Evolutionary conservation across 1,140 invertebrate genomes (phyloP).

Genomic region (Drosophila fuyamai): DNA sequence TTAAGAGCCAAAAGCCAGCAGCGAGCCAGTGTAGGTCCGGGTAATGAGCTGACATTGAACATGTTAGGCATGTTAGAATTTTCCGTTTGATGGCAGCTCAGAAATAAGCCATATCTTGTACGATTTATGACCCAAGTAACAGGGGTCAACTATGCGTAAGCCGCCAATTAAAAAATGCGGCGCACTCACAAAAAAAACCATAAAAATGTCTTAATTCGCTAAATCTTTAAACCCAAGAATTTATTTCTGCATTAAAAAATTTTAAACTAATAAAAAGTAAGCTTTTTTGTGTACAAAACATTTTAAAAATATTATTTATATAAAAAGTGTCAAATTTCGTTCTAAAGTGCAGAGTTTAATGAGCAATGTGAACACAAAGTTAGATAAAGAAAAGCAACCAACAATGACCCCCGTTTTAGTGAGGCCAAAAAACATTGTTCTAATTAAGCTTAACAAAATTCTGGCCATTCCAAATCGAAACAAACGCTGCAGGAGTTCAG

Average conservation of each 20-base stretch:
- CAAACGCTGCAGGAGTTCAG: constrained; percentile 35
- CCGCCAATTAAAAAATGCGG: constrained; percentile 22
- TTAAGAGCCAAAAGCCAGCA: constrained; percentile 10
- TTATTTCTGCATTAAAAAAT: too few species aligned
- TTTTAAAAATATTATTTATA: too few species aligned
- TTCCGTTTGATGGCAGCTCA: constrained; percentile 40
- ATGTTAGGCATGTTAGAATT: constrained; percentile 59
- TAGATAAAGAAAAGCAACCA: constrained; percentile 3
- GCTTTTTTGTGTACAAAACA: too few species aligned
- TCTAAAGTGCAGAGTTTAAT: neutral
- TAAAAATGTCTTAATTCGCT: neutral
- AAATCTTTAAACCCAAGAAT: too few species aligned
- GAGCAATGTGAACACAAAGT: neutral
- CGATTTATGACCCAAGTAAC: constrained; percentile 33
- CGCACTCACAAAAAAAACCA: neutral
- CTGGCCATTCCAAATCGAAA: constrained; percentile 36
- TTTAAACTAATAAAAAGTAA: too few species aligned
- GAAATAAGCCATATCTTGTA: constrained; percentile 45
- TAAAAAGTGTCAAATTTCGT: neutral
- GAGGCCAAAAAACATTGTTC: constrained; percentile 20
- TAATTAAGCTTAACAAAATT: constrained; percentile 45
- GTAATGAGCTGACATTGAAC: constrained; percentile 69
- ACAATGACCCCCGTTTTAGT: constrained; percentile 10
- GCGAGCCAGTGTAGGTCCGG: constrained; percentile 41
- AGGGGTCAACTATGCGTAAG: constrained; percentile 60